Conservation (phyloP, 2,797 vertebrate species). For the Etheostoma perlongum region DNA sequence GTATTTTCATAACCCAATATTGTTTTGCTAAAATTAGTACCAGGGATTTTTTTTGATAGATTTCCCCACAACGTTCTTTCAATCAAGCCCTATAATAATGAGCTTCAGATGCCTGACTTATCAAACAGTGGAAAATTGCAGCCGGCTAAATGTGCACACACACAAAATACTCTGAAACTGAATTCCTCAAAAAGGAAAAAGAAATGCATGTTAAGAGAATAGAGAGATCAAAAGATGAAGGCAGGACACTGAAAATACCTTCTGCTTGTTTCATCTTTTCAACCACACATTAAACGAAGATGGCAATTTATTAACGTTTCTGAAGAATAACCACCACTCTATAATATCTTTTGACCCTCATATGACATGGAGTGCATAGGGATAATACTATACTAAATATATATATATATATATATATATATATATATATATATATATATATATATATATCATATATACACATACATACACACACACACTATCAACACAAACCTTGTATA, state of each 20-base stretch:
- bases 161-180: neutral
- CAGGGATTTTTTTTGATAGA: too few species aligned
- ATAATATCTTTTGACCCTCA: slow-evolving; percentile 42
- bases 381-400: slow-evolving; percentile 23
- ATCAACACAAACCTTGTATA: slow-evolving; percentile 28
- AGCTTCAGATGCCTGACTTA: neutral
- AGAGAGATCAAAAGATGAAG: slow-evolving; percentile 24
- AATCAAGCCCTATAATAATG: neutral
- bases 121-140: slow-evolving; percentile 7
- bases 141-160: neutral
- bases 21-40: too few species aligned
- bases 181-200: slow-evolving; percentile 17
- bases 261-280: slow-evolving; percentile 36
- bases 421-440: too few species aligned
- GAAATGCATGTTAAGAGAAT: neutral
- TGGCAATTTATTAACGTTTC: neutral
- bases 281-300: slow-evolving; percentile 26
- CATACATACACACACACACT: neutral
- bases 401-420: too few species aligned
- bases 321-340: slow-evolving; percentile 35
- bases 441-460: too few species aligned
- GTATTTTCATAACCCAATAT: neutral
- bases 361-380: neutral
- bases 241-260: slow-evolving; percentile 16
- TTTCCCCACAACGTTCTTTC: neutral